These are phyloP conservation scores for Nymphicus hollandicus DNA, from an alignment of 2,113 vertebrate genomes.

Conservation along the genomic window DNA sequence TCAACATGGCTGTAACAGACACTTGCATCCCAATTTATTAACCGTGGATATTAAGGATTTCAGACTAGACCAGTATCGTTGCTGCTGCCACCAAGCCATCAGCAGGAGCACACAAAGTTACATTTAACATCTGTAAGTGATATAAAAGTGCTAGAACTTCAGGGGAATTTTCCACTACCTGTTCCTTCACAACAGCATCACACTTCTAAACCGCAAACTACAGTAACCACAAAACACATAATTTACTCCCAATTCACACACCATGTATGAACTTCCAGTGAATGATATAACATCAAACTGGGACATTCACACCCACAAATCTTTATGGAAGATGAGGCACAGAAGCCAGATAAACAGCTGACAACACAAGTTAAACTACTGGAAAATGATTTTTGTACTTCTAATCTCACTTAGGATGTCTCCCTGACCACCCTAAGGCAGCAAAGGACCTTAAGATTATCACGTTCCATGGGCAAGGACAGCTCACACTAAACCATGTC, in stretches of 20 bases:
- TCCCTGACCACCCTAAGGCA: background rate
- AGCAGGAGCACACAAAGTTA: background rate
- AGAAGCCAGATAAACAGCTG: background rate
- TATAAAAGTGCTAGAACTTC: background rate
- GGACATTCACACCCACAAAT: background rate
- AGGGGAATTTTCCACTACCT: background rate
- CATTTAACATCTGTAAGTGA: background rate
- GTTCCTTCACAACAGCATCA: background rate
- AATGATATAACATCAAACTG: background rate
- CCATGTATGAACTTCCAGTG: fast-evolving
- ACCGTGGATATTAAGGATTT: background rate
- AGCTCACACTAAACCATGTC: too few relatives aligned
- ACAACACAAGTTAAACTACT: background rate
- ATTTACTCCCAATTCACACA: background rate
- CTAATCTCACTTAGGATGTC: background rate
- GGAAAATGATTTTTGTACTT: background rate
- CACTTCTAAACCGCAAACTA: background rate
- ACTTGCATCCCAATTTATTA: background rate
- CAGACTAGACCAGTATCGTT: background rate
- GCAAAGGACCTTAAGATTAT: too few relatives aligned
- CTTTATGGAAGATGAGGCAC: background rate
- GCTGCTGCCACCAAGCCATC: background rate
- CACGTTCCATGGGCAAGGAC: too few relatives aligned
- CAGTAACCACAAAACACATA: background rate
- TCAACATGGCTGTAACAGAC: background rate